phyloP scores from a whole-genome alignment of 2,113 vertebrate species.

The Aptenodytes patagonicus region DNA sequence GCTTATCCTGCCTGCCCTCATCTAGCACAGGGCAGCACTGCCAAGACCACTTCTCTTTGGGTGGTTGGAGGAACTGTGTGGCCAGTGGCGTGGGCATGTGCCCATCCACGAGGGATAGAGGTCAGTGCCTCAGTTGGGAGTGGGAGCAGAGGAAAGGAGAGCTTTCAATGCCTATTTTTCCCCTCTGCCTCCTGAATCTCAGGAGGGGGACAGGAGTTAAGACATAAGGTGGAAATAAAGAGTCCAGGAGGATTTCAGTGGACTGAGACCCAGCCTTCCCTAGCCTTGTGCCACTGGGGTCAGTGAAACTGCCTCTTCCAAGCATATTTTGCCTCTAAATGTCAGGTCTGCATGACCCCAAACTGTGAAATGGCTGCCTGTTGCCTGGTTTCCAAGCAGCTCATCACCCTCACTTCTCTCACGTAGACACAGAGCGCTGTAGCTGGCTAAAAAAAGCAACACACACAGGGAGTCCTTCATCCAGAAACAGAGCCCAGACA shows the following conservation, averaged over 20 bases:
- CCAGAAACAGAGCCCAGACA: not conserved
- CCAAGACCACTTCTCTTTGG: not conserved
- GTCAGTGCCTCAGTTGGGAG: not conserved
- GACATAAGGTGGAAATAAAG: not conserved
- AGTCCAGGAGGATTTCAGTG: not conserved
- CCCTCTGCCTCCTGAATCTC: not conserved
- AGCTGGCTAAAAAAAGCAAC: not conserved
- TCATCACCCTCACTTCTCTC: not conserved
- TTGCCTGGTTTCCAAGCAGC: conserved; percentile 9
- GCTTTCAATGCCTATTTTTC: not conserved
- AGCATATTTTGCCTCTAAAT: not conserved
- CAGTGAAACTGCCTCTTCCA: not conserved
- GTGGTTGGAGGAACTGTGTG: not conserved
- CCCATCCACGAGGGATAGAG: not conserved
- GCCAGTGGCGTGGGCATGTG: rapidly evolving
- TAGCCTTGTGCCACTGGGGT: not conserved
- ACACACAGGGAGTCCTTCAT: not conserved
- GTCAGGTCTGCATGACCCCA: not conserved
- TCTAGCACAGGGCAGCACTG: not conserved
- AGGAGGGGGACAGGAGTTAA: not conserved
- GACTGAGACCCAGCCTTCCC: not conserved
- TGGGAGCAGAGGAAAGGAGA: not conserved
- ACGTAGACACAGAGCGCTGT: not conserved
- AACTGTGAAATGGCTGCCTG: not conserved
- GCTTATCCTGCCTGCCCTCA: not conserved